Conservation (phyloP, 2,888 invertebrate genomes). For the Meta bourneti region DNA sequence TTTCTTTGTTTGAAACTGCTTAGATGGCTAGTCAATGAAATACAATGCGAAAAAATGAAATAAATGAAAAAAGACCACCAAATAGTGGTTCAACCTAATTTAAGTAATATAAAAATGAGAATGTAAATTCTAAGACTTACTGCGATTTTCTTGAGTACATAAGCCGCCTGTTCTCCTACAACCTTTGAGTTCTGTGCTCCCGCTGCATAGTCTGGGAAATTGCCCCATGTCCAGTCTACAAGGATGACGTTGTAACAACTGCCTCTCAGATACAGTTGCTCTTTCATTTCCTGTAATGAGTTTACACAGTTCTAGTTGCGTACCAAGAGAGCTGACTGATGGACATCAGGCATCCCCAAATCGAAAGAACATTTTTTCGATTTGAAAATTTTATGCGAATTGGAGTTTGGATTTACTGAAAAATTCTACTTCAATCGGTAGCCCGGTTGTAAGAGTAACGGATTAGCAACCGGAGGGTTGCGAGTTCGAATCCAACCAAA, state of each 20-base stretch:
- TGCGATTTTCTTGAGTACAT: constrained; percentile 18
- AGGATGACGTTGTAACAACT: constrained; percentile 34
- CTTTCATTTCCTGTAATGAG: constrained; percentile 27
- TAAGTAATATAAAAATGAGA: background rate
- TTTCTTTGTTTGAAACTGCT: background rate
- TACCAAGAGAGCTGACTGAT: too few species aligned
- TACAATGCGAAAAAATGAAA: background rate
- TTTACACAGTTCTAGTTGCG: too few species aligned
- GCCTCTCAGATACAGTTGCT: constrained; percentile 2
- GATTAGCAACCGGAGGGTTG: too few species aligned
- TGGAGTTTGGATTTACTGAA: too few species aligned
- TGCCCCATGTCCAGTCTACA: constrained; percentile 58
- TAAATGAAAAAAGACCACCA: background rate
- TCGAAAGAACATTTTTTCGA: background rate
- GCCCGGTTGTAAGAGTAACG: too few species aligned
- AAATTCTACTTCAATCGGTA: too few species aligned
- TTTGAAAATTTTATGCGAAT: too few species aligned
- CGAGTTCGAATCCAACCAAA: too few species aligned
- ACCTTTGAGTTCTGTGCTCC: background rate
- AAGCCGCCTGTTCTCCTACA: constrained; percentile 11
- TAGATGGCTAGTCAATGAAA: background rate
- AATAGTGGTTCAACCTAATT: background rate
- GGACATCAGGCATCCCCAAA: too few species aligned
- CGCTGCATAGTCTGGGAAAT: background rate
- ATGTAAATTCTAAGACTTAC: background rate